phyloP scores from a whole-genome alignment of 2,113 vertebrate genomes.

The Jaculus jaculus region DNA sequence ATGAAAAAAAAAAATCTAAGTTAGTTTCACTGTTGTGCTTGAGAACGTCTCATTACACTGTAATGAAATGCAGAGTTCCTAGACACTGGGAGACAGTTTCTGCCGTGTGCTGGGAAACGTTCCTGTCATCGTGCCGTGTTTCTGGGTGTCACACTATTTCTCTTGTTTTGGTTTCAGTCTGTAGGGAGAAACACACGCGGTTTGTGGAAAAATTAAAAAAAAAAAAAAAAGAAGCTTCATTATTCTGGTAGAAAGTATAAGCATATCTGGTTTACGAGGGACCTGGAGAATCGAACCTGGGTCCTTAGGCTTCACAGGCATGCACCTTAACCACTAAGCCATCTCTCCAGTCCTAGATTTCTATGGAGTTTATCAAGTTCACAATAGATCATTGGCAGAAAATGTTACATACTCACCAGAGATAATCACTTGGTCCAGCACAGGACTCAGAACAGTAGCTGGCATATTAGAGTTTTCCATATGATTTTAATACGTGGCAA shows the following conservation, averaged over 20 bases:
- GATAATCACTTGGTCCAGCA: not conserved
- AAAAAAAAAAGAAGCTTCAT: not conserved
- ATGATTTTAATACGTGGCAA: not conserved
- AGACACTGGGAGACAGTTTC: not conserved
- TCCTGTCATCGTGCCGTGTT: too few species aligned
- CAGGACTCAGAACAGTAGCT: not conserved
- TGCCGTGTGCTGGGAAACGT: not conserved
- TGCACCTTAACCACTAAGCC: too few species aligned
- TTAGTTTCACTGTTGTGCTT: conserved; percentile 42
- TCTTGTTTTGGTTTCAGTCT: not conserved
- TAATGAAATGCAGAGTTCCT: conserved; percentile 9
- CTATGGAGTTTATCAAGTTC: not conserved
- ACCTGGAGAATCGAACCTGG: too few species aligned
- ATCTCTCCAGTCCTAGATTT: not conserved
- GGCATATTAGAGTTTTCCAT: not conserved
- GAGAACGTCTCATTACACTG: conserved; percentile 41
- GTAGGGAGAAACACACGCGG: not conserved
- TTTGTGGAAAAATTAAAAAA: conserved; percentile 12
- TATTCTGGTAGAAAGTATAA: not conserved
- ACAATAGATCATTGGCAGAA: not conserved
- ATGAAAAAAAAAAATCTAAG: conserved; percentile 22
- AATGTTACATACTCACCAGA: not conserved
- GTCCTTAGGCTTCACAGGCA: too few species aligned
- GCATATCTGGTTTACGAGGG: too few species aligned
- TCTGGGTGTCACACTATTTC: not conserved